Evolutionary conservation across 2,888 invertebrate species (phyloP).

Genomic region (Podabrus alpinus): DNA sequence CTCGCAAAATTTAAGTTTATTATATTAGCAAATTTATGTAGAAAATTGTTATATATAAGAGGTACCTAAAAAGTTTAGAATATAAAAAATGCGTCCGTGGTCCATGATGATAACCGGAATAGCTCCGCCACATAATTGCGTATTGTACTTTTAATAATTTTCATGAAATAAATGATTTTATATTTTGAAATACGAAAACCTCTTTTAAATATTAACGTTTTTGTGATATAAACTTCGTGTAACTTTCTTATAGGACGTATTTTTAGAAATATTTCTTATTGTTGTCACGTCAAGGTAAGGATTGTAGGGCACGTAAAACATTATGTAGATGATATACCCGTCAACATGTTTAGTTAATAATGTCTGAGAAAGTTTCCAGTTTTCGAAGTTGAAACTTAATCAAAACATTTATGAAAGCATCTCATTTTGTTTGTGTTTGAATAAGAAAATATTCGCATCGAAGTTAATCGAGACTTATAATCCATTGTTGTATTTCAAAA

Average conservation of each 20-base stretch:
- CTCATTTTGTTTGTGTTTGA: background rate
- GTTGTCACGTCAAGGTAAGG: conserved; percentile 4
- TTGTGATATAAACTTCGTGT: background rate
- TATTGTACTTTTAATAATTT: background rate
- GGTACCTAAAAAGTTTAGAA: background rate
- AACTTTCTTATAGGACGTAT: background rate
- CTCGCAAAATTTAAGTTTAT: background rate
- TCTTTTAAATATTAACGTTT: background rate
- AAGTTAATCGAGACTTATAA: background rate
- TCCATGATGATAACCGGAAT: background rate
- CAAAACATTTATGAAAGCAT: background rate
- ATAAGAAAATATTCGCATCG: background rate
- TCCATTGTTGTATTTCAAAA: background rate
- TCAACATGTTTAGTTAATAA: conserved; percentile 5
- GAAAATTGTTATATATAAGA: background rate
- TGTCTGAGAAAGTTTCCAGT: background rate
- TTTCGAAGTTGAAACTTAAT: background rate
- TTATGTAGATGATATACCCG: conserved; percentile 3
- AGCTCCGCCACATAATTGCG: background rate
- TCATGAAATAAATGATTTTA: background rate
- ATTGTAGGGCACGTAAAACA: background rate
- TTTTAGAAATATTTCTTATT: conserved; percentile 4
- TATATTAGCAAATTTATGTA: background rate
- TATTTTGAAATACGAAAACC: background rate
- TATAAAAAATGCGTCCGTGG: background rate